phyloP scores from a whole-genome alignment of 2,113 vertebrate genomes.

The Suricata suricatta region DNA sequence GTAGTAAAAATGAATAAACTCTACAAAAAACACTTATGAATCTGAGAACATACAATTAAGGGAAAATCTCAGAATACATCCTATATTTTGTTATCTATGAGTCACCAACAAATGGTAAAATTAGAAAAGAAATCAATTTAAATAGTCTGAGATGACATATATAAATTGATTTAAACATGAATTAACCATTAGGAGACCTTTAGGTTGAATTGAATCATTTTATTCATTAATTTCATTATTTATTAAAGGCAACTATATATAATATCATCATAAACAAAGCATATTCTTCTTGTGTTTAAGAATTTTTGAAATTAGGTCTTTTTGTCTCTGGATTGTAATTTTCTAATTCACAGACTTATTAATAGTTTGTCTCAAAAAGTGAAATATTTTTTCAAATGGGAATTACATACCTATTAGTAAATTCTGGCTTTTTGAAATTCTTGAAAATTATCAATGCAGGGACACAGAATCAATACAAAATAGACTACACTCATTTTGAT shows the following conservation, averaged over 20 bases:
- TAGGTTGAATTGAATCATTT: neutral
- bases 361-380: neutral
- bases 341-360: neutral
- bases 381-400: neutral
- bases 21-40: neutral
- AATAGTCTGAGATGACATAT: neutral
- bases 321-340: neutral
- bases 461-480: neutral
- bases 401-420: neutral
- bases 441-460: neutral
- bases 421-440: neutral
- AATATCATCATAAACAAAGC: neutral
- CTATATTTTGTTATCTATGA: neutral
- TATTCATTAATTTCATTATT: neutral
- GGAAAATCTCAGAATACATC: neutral
- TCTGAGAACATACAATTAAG: neutral
- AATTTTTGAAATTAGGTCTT: neutral
- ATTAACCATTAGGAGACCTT: neutral
- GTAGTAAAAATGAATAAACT: neutral
- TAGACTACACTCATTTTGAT: neutral
- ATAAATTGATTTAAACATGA: neutral
- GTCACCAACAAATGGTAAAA: neutral
- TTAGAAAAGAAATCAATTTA: neutral
- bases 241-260: neutral
- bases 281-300: neutral